phyloP scores from a whole-genome alignment of 2,797 vertebrate species.

The Argentina silus region DNA sequence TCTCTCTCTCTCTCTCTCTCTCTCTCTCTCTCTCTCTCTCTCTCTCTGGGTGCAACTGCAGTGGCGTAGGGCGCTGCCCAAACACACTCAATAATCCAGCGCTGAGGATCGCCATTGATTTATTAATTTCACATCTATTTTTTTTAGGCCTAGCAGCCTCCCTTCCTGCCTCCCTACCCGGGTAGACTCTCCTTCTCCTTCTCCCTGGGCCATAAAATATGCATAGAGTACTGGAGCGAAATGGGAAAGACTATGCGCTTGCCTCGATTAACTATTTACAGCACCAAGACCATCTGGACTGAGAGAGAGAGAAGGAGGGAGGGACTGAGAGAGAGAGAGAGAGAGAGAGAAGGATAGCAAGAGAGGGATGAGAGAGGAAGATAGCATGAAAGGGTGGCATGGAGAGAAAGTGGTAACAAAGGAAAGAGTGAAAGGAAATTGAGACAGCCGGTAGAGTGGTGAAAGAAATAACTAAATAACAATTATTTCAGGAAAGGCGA shows the following conservation, averaged over 20 bases:
- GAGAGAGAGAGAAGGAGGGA: conserved; percentile 20
- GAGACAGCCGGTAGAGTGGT: neutral
- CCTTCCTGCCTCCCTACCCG: conserved; percentile 30
- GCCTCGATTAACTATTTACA: conserved; percentile 69
- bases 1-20: neutral
- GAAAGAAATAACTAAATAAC: conserved; percentile 9
- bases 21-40: neutral
- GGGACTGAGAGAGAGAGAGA: neutral
- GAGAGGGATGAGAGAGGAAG: neutral
- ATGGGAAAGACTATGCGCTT: conserved; percentile 36
- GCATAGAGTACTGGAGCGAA: conserved; percentile 44
- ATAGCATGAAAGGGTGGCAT: neutral
- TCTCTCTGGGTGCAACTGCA: neutral
- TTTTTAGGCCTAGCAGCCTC: conserved; percentile 13
- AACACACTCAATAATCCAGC: conserved; percentile 31
- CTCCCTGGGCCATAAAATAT: conserved; percentile 58
- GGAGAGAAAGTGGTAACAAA: neutral
- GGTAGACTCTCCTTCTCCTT: neutral
- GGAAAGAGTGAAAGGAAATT: too few relatives aligned
- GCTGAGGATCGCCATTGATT: conserved; percentile 23
- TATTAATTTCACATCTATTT: conserved; percentile 21
- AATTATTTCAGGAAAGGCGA: conserved; percentile 18
- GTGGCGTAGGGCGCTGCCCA: neutral
- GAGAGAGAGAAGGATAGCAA: neutral
- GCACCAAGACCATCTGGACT: conserved; percentile 55